Evolutionary conservation across 2,113 vertebrate species (phyloP), one percentile per base, ranked within the genome.

Genomic region (Speoplatyrhinus poulsoni): DNA sequence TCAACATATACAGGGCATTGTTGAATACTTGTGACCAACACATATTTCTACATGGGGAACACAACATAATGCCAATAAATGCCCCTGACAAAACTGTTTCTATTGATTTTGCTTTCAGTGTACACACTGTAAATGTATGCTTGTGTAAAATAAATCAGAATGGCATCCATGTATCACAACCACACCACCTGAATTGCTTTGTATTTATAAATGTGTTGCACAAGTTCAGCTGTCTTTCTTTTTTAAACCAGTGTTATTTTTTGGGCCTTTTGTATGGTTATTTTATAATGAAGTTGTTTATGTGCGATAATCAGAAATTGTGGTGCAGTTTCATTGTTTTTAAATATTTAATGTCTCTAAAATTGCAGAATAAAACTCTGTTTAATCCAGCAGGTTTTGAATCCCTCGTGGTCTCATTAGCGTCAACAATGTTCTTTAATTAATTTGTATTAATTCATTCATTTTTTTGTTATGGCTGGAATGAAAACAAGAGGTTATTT

Each of bases 271-370:
- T 94, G 91, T 95, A 93, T 94, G 90, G 94, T 96, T 92, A 93
- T 93, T 89, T 93, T 93, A 91, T 92, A 93, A 92, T 93, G 93
- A 93, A 92, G 93, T 85, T 93, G 94, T 95, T 26, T 93, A 94
- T 93, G 92, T 92, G 94, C 94, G 93, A 93, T 96, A 93, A 95
- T 95, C 89, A 95, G 94, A 95, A 90, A 93, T 95, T 94, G 93
- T 90, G 91, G 94, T 94, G 95, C 96, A 94, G 91, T 95, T 95
- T 93, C 93, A 93, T 94, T 95, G 93, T 96, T 96, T 98, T 95
- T 93, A 94, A 96, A 95, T 93, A 95, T 92, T 91, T 92, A 91
- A 94, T 93, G 94, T 95, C 91, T 94, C 92, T 94, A 93, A 94
- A 95, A 94, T 96, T 90, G 87, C 86, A 77, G 79, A 77, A 92